These are phyloP conservation scores for Enteromius argenteus DNA, from an alignment of 2,797 vertebrate species.

Conservation along the genomic window DNA sequence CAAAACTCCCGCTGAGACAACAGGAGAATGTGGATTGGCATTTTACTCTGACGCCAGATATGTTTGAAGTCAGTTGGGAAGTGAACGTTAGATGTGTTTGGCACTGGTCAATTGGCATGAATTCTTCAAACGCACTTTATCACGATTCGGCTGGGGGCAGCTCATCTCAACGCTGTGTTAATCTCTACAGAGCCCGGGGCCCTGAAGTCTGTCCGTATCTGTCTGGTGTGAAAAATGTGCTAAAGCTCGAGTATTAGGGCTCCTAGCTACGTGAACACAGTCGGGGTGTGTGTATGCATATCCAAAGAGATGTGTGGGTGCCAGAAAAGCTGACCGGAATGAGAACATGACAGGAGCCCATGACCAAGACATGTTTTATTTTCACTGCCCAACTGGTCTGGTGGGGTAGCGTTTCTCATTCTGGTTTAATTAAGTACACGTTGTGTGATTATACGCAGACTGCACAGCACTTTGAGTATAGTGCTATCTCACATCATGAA, in stretches of 20 bases:
- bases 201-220: slow-evolving; percentile 39
- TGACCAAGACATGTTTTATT: slow-evolving; percentile 24
- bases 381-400: not conserved
- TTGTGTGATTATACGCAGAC: not conserved
- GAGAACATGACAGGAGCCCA: slow-evolving; percentile 10
- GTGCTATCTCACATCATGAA: not conserved
- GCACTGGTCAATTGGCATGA: slow-evolving; percentile 57
- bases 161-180: slow-evolving; percentile 66
- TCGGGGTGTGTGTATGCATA: slow-evolving; percentile 35
- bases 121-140: slow-evolving; percentile 71
- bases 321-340: slow-evolving; percentile 50
- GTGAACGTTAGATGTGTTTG: slow-evolving; percentile 54
- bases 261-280: slow-evolving; percentile 37
- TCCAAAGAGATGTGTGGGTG: slow-evolving; percentile 42
- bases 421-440: not conserved
- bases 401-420: slow-evolving; percentile 7
- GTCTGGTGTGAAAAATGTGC: slow-evolving; percentile 56
- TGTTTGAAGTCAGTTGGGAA: slow-evolving; percentile 64
- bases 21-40: not conserved
- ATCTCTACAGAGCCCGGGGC: slow-evolving; percentile 66
- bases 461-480: not conserved
- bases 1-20: slow-evolving; percentile 25
- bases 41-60: slow-evolving; percentile 47
- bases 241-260: slow-evolving; percentile 49
- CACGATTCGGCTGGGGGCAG: slow-evolving; percentile 48